phyloP scores from a whole-genome alignment of 1,140 invertebrate genomes.

The Pseudobourletiella spinata region DNA sequence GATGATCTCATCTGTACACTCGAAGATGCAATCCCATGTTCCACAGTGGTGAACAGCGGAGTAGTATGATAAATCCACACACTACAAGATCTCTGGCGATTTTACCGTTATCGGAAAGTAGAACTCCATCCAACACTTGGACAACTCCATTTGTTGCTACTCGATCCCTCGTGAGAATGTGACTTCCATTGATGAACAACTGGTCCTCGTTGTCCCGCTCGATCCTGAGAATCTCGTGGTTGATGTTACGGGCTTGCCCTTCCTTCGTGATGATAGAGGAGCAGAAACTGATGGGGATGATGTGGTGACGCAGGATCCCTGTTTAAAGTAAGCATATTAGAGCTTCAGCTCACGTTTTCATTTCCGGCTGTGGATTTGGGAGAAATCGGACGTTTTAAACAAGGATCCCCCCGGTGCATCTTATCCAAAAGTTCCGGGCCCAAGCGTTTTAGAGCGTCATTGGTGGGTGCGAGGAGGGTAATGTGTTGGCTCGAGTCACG shows the following conservation, averaged over 20 bases:
- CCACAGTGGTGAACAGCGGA: too few relatives aligned
- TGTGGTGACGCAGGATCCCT: slow-evolving; percentile 55
- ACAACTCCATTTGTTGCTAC: slow-evolving; percentile 51
- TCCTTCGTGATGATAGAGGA: slow-evolving; percentile 46
- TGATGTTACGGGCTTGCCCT: slow-evolving; percentile 41
- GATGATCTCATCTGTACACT: too few relatives aligned
- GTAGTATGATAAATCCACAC: too few relatives aligned
- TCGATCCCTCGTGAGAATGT: slow-evolving; percentile 44
- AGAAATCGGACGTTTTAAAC: slow-evolving; percentile 38
- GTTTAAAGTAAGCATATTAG: not conserved
- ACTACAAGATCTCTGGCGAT: too few relatives aligned
- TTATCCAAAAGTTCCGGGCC: slow-evolving; percentile 37
- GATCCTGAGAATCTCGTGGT: slow-evolving; percentile 42
- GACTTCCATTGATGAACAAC: slow-evolving; percentile 44
- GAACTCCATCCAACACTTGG: slow-evolving; percentile 47
- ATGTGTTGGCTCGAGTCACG: slow-evolving; percentile 42
- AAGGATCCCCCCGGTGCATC: slow-evolving; percentile 40
- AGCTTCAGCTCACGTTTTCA: not conserved
- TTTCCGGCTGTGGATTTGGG: too few relatives aligned
- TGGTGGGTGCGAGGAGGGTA: slow-evolving; percentile 49
- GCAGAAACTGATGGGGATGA: slow-evolving; percentile 57
- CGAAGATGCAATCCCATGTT: too few relatives aligned
- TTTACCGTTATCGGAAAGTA: slow-evolving; percentile 48
- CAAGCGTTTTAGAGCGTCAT: slow-evolving; percentile 44
- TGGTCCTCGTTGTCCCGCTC: slow-evolving; percentile 46